Evolutionary conservation across 1,140 invertebrate species (phyloP).

Genomic region (Hycleus phaleratus): DNA sequence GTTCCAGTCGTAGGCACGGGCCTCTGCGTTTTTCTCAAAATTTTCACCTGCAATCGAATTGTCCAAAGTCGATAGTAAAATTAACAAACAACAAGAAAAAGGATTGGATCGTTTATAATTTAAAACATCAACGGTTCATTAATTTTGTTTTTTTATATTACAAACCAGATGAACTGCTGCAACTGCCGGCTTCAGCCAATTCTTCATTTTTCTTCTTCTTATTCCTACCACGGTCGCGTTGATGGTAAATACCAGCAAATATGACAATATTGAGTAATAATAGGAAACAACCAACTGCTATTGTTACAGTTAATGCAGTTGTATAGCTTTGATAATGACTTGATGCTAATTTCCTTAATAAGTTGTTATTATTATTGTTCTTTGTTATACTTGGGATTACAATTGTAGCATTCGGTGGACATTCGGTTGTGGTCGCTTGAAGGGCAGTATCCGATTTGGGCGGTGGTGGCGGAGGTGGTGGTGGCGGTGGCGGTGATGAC

Average conservation of each 20-base stretch:
- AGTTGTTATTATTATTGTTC: constrained; percentile 52
- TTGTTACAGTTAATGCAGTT: constrained; percentile 83
- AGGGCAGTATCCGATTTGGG: constrained; percentile 40
- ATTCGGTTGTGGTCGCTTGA: constrained; percentile 54
- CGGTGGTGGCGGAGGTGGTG: constrained; percentile 38
- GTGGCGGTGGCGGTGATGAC: constrained; percentile 36
- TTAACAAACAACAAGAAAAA: too few species aligned
- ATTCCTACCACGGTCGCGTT: constrained; percentile 61
- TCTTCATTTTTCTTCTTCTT: constrained; percentile 62
- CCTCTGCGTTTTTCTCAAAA: too few species aligned
- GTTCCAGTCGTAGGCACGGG: constrained; percentile 38
- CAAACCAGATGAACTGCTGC: constrained; percentile 46
- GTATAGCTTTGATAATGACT: constrained; percentile 81
- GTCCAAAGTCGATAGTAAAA: constrained; percentile 41
- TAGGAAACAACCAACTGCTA: constrained; percentile 82
- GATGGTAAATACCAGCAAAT: constrained; percentile 90
- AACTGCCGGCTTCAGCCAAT: constrained; percentile 58
- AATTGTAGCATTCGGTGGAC: constrained; percentile 55
- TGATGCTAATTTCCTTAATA: constrained; percentile 64
- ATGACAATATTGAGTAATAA: constrained; percentile 88
- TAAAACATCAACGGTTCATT: constrained; percentile 47
- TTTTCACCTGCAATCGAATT: constrained; percentile 35
- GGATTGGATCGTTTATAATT: too few species aligned
- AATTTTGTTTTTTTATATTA: constrained; percentile 25
- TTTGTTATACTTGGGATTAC: constrained; percentile 44